Base-by-base conservation (phyloP, 2,113 vertebrate genomes). In the Heliornis fulica region DNA sequence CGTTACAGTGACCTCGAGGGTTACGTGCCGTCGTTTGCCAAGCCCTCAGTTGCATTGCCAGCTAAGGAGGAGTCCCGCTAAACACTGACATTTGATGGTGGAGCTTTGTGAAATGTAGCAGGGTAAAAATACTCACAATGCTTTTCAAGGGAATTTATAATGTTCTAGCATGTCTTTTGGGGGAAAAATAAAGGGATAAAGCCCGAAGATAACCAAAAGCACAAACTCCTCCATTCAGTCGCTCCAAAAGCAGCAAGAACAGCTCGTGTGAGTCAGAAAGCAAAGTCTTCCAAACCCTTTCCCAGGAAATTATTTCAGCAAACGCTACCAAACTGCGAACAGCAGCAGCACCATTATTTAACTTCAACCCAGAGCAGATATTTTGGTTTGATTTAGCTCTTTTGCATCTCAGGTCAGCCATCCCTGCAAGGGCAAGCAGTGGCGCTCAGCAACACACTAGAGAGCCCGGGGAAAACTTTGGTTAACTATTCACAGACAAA, bases 241-340 rank as follows among this genome's bases (percentile, higher is more conserved):
- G 50, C 78, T 83, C 53, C 4, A 4, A 72, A 68, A 68, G 46
- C 29, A 83, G 60, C 8, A 93, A 93, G 50, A 90, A 53, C 64
- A 86, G 70, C 57, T 90, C 79, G 41, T 87, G 22, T 31, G 50
- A 83, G 36, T 50, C 0, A 21, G 64, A 87, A 92, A 92, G 56
- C 26, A 57, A 96, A 92, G 69, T n/a, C 68, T 93, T 91, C 79
- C 83, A 95, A 86, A 46, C 15, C 29, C 51, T 74, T 83, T 86
- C 64, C 80, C n/a, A 77, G 83, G 83, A 95, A 92, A 83, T 93
- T 80, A 59, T 94, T 88, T 89, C 64, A 46, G 80, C 5, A 48
- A 95, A 83, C 0, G 1, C 23, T 84, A 84, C 91, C 0, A 18
- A 78, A 71, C 79, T 82, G 74, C 76, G 20, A 91, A 63, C 22